A percentile compares a stretch with the other conserved stretches of the same genome.
These are phyloP conservation scores for Meleagris gallopavo DNA, from an alignment of 2,113 vertebrate genomes.

Conservation along the genomic window DNA sequence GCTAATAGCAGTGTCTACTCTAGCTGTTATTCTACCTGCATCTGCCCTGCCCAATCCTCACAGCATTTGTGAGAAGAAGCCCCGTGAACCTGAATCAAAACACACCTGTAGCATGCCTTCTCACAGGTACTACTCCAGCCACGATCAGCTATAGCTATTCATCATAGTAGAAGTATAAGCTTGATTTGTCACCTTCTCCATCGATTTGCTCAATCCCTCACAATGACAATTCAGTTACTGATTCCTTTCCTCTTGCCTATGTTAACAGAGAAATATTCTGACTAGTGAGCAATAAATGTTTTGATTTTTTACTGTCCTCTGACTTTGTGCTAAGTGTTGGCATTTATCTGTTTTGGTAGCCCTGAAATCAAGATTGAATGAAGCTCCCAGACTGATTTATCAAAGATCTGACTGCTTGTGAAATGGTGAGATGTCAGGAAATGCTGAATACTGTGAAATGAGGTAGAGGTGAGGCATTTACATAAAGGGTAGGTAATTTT, in stretches of 20 bases:
- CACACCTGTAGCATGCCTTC: fast-evolving
- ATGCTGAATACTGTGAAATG: background rate
- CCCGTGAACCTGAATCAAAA: background rate
- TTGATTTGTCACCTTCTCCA: background rate
- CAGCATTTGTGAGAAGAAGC: background rate
- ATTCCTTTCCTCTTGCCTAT: background rate
- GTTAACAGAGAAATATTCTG: background rate
- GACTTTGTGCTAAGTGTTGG: background rate
- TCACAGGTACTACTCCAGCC: background rate
- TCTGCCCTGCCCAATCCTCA: background rate
- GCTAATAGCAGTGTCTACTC: background rate
- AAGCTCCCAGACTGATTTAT: background rate
- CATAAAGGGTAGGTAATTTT: background rate
- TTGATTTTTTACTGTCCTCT: background rate
- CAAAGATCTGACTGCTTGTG: background rate
- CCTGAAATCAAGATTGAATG: background rate
- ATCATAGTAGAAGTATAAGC: background rate
- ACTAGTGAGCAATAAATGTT: background rate
- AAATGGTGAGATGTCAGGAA: background rate
- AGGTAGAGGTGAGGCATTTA: background rate
- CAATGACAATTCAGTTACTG: background rate
- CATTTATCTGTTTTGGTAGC: background rate
- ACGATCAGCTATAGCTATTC: background rate
- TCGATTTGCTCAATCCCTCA: background rate
- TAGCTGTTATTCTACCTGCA: background rate